Base-by-base conservation (phyloP, 1,140 invertebrate species). In the Apocrypta bakeri region DNA sequence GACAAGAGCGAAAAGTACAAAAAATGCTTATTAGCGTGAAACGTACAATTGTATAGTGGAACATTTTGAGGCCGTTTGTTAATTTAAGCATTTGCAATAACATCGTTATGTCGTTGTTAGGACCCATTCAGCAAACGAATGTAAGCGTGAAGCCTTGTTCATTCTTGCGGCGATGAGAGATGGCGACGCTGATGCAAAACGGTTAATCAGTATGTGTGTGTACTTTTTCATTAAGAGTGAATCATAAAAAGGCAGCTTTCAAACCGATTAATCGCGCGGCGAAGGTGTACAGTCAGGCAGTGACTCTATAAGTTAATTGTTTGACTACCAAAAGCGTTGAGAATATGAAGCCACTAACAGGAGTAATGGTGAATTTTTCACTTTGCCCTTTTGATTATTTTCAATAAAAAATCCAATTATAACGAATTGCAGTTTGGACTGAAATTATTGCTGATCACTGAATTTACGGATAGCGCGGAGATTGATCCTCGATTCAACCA, bases 201-300 rank as follows among this genome's bases (percentile, higher is more conserved):
- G n/a, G n/a, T n/a, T n/a, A n/a, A n/a, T n/a, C n/a, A n/a, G n/a
- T n/a, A n/a, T n/a, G n/a, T n/a, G n/a, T n/a, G n/a, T n/a, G n/a
- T n/a, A n/a, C n/a, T n/a, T n/a, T n/a, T n/a, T n/a, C n/a, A n/a
- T n/a, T n/a, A n/a, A n/a, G n/a, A n/a, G n/a, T 82, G 48, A 75
- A 2, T 37, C 17, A 77, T 77, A 77, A 82, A 66, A 14, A n/a
- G 21, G 75, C 2, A 72, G 33, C 37, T 68, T 69, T 37, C 68
- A 29, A 31, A 73, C 25, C 17, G 31, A 11, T 12, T 66, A 77
- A 40, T 66, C 31, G 37, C 24, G 37, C 27, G 37, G 6, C 3
- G 56, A 75, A 29, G 21, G 21, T 9, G 48, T 56, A 21, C 21
- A 56, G 3, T 56, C 48, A n/a, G n/a, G 21, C 17, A 56, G 48